Evolutionary conservation across 35 echinoderm and acorn worm genomes (phyloP).

Genomic region (Lytechinus variegatus): DNA sequence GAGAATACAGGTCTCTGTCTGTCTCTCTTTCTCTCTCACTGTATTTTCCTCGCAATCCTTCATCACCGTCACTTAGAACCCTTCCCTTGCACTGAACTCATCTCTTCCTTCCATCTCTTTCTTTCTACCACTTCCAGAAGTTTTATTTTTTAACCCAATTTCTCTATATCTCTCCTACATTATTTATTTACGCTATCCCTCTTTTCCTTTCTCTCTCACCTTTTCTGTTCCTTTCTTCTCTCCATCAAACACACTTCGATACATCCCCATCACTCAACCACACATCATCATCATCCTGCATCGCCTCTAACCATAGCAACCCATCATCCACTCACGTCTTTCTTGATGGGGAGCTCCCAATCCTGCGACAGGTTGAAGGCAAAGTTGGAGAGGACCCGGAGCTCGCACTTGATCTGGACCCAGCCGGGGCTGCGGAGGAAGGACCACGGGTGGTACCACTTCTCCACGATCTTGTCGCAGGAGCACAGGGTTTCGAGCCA

Average conservation of each 20-base stretch:
- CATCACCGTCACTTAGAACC: not conserved
- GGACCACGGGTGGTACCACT: constrained; percentile 95
- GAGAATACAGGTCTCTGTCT: not conserved
- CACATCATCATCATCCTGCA: not conserved
- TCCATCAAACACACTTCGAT: not conserved
- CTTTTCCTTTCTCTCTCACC: not conserved
- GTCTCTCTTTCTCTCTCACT: not conserved
- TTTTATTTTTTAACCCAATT: not conserved
- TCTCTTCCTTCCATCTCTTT: not conserved
- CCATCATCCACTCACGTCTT: constrained; percentile 67
- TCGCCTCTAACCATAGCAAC: not conserved
- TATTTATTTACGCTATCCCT: not conserved
- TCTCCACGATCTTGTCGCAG: constrained; percentile 93
- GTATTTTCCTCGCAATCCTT: not conserved
- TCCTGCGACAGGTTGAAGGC: constrained; percentile 96
- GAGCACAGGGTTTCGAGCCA: constrained; percentile 96
- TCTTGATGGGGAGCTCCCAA: constrained; percentile 89
- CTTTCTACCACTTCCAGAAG: not conserved
- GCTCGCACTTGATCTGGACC: constrained; percentile 98
- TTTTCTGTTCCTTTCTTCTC: not conserved
- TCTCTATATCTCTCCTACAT: not conserved
- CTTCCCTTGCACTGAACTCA: not conserved
- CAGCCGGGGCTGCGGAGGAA: constrained; percentile 96
- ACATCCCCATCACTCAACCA: not conserved
- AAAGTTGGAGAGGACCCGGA: constrained; percentile 89